Evolutionary conservation across 1,140 invertebrate genomes (phyloP), one percentile per base, ranked within the genome.

Genomic region (Listronotus bonariensis): DNA sequence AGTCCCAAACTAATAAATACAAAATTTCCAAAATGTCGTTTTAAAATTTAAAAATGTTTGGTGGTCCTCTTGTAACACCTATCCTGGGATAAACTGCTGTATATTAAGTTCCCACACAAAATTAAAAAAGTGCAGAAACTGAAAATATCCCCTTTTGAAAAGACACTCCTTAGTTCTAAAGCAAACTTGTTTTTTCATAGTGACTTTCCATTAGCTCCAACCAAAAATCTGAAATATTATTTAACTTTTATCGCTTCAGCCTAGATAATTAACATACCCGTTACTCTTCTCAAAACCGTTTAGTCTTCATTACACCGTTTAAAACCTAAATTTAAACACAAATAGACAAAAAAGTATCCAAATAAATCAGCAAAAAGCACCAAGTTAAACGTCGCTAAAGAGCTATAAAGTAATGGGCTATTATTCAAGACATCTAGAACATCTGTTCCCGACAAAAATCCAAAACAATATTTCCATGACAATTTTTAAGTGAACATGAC

Each of bases 351-450:
- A 56, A 54, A 56, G 42, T 31, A 48, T 64, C 48, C 38, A 55
- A 55, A 57, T 56, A 64, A 64, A 64, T 57, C 52, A 45, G 59
- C 59, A 54, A 43, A 62, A 53, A 14, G 52, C n/a, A 9, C 40
- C 9, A 41, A 46, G 54, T 64, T 56, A 64, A 64, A 64, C 61
- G 52, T 64, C 61, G 34, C 61, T 43, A 48, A 64, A 55, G 61
- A 64, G 52, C 42, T 52, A 64, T 64, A 64, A 66, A 69, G 55
- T 69, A 69, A 69, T 69, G 68, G 68, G 68, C 63, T 56, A 69
- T 69, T 65, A 69, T 69, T 69, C 55, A 62, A 69, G 62, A 70
- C 68, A 70, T 70, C 64, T 42, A 45, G 18, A 67, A 70, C 68
- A 70, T 70, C 68, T 70, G 68, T 70, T 66, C 49, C 15, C 7